Percentiles rank a stretch among this genome's conserved stretches.
These are phyloP conservation scores for Mythimna loreyi DNA, from an alignment of 2,888 invertebrate species.

Conservation along the genomic window DNA sequence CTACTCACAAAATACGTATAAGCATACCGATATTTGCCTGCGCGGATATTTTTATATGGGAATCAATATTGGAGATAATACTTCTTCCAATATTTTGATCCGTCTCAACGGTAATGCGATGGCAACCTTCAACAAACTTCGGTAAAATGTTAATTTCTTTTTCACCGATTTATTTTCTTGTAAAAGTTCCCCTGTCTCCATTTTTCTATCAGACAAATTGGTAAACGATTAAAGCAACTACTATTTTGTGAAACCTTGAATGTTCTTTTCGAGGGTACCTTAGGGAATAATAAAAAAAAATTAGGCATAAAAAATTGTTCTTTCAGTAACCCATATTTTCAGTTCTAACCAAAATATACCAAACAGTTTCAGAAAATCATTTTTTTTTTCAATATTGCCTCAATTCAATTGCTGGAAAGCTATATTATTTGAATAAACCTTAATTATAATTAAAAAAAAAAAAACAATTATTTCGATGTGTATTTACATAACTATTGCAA, in stretches of 20 bases:
- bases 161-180: constrained; percentile 18
- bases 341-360: background rate
- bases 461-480: too few species aligned
- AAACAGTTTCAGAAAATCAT: background rate
- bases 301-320: background rate
- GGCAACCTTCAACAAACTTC: constrained; percentile 30
- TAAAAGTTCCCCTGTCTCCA: constrained; percentile 2
- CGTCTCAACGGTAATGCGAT: constrained; percentile 17
- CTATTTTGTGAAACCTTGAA: constrained; percentile 29
- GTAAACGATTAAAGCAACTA: constrained; percentile 25
- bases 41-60: constrained; percentile 12
- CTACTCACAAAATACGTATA: constrained; percentile 27
- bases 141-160: constrained; percentile 37
- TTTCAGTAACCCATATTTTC: constrained; percentile 10
- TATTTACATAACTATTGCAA: background rate
- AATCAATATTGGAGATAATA: constrained; percentile 39
- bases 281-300: constrained; percentile 15
- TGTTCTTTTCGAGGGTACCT: background rate
- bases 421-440: background rate
- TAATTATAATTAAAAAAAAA: too few species aligned
- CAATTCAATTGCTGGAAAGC: background rate
- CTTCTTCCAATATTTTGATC: constrained; percentile 22
- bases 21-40: constrained; percentile 29
- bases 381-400: background rate
- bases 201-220: constrained; percentile 17